phyloP scores from a whole-genome alignment of 2,797 vertebrate genomes.

The Sebastes hubbsi region DNA sequence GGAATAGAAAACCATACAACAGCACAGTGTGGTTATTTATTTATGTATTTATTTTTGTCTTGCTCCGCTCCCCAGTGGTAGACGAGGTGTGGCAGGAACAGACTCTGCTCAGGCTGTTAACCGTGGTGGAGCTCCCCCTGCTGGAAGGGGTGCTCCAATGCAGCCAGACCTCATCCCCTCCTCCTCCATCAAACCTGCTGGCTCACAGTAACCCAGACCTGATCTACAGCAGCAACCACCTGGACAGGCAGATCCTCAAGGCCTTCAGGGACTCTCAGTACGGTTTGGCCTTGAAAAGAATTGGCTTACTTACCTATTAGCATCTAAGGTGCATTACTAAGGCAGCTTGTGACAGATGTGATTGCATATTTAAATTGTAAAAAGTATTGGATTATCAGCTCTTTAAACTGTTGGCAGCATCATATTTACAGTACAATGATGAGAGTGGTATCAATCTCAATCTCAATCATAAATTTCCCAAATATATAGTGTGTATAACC shows the following conservation, averaged over 20 bases:
- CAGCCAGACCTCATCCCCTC: constrained; percentile 51
- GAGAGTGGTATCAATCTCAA: background rate
- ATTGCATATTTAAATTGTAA: background rate
- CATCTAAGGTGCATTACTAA: background rate
- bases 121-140: constrained; percentile 91
- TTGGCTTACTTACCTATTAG: background rate
- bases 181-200: constrained; percentile 43
- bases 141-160: constrained; percentile 89
- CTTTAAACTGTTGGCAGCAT: background rate
- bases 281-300: constrained; percentile 45
- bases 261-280: constrained; percentile 91
- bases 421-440: background rate
- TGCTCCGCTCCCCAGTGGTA: constrained; percentile 79
- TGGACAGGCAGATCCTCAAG: constrained; percentile 92
- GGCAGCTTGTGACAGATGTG: background rate
- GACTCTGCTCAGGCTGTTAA: constrained; percentile 88
- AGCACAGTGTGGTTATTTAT: background rate
- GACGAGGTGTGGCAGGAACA: constrained; percentile 93
- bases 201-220: constrained; percentile 72
- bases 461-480: background rate
- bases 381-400: background rate
- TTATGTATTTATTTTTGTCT: background rate
- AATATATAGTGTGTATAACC: background rate
- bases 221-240: constrained; percentile 85
- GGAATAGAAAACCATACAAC: background rate